Evolutionary conservation across 2,888 invertebrate species (phyloP).

Genomic region (Pegoplata infirma): DNA sequence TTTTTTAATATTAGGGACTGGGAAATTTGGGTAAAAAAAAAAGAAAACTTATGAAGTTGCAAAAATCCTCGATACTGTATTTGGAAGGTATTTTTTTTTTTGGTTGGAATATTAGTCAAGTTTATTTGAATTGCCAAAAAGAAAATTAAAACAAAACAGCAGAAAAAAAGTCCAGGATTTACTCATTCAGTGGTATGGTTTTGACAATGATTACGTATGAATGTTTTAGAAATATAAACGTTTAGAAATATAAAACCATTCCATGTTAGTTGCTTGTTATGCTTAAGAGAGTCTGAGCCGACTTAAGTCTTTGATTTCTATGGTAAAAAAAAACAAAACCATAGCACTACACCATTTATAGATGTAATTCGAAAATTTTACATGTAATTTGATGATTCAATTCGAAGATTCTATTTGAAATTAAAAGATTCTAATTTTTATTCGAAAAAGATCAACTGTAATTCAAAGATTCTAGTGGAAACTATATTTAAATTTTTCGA

Average conservation of each 20-base stretch:
- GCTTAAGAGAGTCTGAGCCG: slow-evolving; percentile 59
- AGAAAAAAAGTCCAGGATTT: slow-evolving; percentile 12
- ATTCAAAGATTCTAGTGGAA: too few relatives aligned
- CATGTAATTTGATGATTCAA: too few relatives aligned
- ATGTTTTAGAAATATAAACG: slow-evolving; percentile 8
- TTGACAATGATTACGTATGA: slow-evolving; percentile 14
- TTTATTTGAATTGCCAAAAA: slow-evolving; percentile 39
- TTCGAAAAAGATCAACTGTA: too few relatives aligned
- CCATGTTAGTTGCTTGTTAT: slow-evolving; percentile 32
- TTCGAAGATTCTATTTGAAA: too few relatives aligned
- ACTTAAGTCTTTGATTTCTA: slow-evolving; percentile 56
- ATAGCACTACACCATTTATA: too few relatives aligned
- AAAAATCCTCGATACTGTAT: background rate
- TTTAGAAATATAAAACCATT: slow-evolving; percentile 8
- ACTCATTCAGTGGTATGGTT: slow-evolving; percentile 4
- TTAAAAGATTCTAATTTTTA: too few relatives aligned
- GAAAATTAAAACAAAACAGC: background rate
- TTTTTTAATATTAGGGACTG: background rate
- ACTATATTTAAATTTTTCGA: too few relatives aligned
- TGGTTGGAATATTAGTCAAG: slow-evolving; percentile 23
- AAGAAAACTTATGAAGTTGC: background rate
- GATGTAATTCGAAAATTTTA: too few relatives aligned
- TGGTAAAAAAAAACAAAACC: slow-evolving; percentile 15
- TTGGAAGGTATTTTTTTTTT: background rate
- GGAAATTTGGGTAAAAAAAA: background rate